Evolutionary conservation across 2,888 invertebrate species (phyloP).

Genomic region (Mantis religiosa): DNA sequence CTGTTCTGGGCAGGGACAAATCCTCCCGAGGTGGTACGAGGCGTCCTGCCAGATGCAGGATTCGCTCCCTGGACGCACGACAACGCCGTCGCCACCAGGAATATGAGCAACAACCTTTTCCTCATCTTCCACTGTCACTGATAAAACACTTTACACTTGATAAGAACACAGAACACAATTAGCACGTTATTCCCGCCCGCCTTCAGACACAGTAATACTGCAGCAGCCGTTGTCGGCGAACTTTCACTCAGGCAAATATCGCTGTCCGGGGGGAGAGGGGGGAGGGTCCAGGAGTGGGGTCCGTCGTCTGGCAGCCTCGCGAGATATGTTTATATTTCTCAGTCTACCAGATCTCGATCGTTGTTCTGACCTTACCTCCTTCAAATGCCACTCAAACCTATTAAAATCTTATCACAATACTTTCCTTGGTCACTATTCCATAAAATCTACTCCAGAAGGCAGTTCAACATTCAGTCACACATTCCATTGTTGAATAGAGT

Average conservation of each 20-base stretch:
- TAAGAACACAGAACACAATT: not conserved
- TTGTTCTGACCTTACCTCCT: too few relatives aligned
- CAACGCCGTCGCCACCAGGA: not conserved
- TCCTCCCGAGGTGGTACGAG: not conserved
- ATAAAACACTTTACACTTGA: not conserved
- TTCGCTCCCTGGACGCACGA: not conserved
- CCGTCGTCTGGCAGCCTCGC: not conserved
- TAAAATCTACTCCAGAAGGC: too few relatives aligned
- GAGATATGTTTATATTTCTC: not conserved
- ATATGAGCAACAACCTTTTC: conserved; percentile 2
- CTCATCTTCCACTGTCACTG: not conserved
- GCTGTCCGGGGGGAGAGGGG: not conserved
- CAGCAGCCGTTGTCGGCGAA: conserved; percentile 15
- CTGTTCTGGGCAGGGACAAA: not conserved
- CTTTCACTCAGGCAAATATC: conserved; percentile 19
- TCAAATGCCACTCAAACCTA: too few relatives aligned
- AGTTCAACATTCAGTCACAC: too few relatives aligned
- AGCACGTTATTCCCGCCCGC: not conserved
- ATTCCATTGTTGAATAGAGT: too few relatives aligned
- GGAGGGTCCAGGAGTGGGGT: not conserved
- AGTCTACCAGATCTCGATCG: too few relatives aligned
- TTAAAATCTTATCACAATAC: too few relatives aligned
- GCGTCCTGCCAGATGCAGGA: not conserved
- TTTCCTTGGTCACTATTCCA: too few relatives aligned
- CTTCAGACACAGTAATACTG: conserved; percentile 1